Percentiles rank a stretch among this genome's conserved stretches.
These are phyloP conservation scores for Ctenopoma kingsleyae DNA, from an alignment of 2,797 vertebrate species.

Conservation along the genomic window DNA sequence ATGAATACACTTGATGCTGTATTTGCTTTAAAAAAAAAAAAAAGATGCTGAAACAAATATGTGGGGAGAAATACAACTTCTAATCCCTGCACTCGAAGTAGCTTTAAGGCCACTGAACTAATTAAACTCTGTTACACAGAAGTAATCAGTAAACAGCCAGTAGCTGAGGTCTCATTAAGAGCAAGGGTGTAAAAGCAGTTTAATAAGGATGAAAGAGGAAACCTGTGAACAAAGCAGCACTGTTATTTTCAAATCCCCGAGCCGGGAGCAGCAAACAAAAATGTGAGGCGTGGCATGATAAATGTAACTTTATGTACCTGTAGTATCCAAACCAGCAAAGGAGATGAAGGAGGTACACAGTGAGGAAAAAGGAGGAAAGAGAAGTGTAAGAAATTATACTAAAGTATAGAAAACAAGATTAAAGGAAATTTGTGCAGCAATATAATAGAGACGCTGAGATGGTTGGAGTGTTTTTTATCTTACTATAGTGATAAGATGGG, in stretches of 20 bases:
- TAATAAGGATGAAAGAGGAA: conserved; percentile 3
- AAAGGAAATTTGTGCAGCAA: conserved; percentile 7
- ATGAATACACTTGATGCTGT: conserved; percentile 15
- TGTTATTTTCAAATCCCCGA: not conserved
- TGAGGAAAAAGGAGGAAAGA: not conserved
- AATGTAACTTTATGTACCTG: conserved; percentile 5
- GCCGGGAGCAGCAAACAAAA: not conserved
- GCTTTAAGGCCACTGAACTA: too few relatives aligned
- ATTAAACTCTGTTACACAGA: too few relatives aligned
- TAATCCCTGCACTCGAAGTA: too few relatives aligned
- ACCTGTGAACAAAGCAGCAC: conserved; percentile 6
- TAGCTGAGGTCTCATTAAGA: too few relatives aligned
- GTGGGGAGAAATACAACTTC: too few relatives aligned
- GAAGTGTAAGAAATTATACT: not conserved
- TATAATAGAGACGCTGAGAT: not conserved
- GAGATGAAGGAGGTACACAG: not conserved
- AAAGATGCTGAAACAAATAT: too few relatives aligned
- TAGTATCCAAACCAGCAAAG: not conserved
- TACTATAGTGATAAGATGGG: conserved; percentile 24
- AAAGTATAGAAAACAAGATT: conserved; percentile 43
- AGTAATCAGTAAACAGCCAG: too few relatives aligned
- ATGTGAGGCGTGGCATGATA: not conserved
- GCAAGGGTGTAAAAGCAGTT: too few relatives aligned
- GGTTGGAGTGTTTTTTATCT: conserved; percentile 36
- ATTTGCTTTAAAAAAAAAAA: not conserved